Percentiles rank a stretch among this genome's conserved stretches.
Conservation (phyloP, 2,113 vertebrate genomes). For the Thomomys bottae region DNA sequence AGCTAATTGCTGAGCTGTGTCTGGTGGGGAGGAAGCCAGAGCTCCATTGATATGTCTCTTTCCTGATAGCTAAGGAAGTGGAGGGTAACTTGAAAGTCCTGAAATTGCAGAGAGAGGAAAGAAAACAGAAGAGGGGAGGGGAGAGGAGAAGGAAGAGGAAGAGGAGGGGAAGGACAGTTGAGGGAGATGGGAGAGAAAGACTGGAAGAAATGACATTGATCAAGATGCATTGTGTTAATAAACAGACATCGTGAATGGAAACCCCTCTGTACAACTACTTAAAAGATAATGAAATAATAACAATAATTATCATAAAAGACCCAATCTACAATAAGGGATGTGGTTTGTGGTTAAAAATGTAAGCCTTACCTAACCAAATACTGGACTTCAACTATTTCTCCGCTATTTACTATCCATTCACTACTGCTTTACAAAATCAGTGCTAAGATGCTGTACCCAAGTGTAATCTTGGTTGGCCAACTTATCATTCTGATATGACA, state of each 20-base stretch:
- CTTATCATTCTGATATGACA: too few relatives aligned
- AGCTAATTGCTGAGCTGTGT: not conserved
- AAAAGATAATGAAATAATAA: too few relatives aligned
- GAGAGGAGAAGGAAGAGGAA: too few relatives aligned
- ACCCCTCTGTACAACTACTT: too few relatives aligned
- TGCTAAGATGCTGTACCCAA: not conserved
- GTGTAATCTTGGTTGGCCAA: not conserved
- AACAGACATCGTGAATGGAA: too few relatives aligned
- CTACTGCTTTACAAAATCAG: not conserved
- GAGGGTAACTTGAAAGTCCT: not conserved
- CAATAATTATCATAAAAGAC: not conserved
- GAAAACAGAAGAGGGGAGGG: not conserved
- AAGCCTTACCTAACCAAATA: not conserved
- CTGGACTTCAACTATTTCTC: not conserved
- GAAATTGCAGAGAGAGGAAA: not conserved
- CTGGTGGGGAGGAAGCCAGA: conserved; percentile 5
- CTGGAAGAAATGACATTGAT: not conserved
- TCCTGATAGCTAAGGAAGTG: not conserved
- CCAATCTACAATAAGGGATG: not conserved
- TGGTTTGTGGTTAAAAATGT: not conserved
- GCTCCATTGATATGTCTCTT: not conserved
- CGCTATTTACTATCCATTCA: not conserved
- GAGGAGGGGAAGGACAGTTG: too few relatives aligned
- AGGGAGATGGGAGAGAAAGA: not conserved
- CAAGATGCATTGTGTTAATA: too few relatives aligned